A percentile compares a stretch with the other conserved stretches of the same genome.
phyloP scores from a whole-genome alignment of 1,140 invertebrate species.

The Centruroides sculpturatus region DNA sequence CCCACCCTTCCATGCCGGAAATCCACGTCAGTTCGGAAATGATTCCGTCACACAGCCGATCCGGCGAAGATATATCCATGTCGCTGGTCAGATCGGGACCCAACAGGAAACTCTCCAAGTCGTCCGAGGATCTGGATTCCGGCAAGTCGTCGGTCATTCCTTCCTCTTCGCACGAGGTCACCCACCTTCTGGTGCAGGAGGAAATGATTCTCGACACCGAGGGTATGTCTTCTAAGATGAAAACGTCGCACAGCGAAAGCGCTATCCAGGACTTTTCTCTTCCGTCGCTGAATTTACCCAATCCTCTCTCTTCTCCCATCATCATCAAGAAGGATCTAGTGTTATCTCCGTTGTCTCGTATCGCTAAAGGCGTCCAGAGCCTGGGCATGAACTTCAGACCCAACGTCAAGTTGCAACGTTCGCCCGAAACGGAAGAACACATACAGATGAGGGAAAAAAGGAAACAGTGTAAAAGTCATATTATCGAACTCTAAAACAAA shows the following conservation, averaged over 20 bases:
- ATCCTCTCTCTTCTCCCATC: slow-evolving; percentile 13
- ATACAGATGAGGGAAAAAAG: slow-evolving; percentile 5
- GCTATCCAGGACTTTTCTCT: slow-evolving; percentile 43
- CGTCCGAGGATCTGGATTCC: slow-evolving; percentile 44
- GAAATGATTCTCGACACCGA: slow-evolving; percentile 11
- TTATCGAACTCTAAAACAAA: slow-evolving; percentile 11
- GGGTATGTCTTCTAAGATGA: slow-evolving; percentile 42
- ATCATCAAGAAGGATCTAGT: slow-evolving; percentile 22
- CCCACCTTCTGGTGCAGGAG: slow-evolving; percentile 10
- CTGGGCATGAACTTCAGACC: slow-evolving; percentile 56
- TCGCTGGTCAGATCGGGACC: slow-evolving; percentile 6
- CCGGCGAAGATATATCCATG: background rate
- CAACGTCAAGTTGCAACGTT: background rate
- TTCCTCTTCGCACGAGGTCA: slow-evolving; percentile 11
- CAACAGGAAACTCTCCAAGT: slow-evolving; percentile 38
- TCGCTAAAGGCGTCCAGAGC: slow-evolving; percentile 46
- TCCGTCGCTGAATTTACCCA: slow-evolving; percentile 19
- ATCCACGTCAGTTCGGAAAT: slow-evolving; percentile 38
- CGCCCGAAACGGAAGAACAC: slow-evolving; percentile 8
- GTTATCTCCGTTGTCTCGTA: slow-evolving; percentile 20
- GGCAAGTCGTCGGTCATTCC: slow-evolving; percentile 1
- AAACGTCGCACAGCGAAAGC: slow-evolving; percentile 59
- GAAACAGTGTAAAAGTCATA: slow-evolving; percentile 12
- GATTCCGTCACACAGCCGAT: slow-evolving; percentile 13
- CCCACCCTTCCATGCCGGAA: slow-evolving; percentile 39